phyloP scores from a whole-genome alignment of 2,113 vertebrate species.

The Eublepharis macularius region DNA sequence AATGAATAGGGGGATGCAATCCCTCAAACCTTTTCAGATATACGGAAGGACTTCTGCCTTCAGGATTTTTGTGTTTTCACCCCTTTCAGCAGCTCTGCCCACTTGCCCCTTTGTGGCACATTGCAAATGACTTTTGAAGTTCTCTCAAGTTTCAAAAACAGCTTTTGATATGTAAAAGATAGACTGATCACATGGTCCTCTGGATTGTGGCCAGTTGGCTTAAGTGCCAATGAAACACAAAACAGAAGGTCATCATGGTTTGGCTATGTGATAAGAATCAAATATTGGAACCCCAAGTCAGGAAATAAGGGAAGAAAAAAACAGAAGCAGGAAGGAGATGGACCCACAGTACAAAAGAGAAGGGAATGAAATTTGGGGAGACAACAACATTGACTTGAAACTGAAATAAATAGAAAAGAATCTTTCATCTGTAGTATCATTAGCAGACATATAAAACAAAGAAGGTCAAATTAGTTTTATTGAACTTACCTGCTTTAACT shows the following conservation, averaged over 20 bases:
- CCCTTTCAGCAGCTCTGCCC: neutral
- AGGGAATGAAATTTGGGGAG: neutral
- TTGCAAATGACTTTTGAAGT: neutral
- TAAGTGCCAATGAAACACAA: neutral
- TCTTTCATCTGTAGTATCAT: neutral
- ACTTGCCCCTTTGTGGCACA: neutral
- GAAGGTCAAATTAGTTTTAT: neutral
- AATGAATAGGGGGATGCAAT: neutral
- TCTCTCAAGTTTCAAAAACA: neutral
- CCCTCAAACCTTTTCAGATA: neutral
- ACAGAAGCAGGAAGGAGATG: neutral
- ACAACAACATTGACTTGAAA: neutral
- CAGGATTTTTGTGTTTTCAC: neutral
- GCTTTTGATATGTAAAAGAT: neutral
- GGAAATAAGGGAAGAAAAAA: neutral
- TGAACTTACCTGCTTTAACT: constrained; percentile 61
- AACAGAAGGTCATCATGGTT: neutral
- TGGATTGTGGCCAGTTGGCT: neutral
- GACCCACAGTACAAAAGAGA: neutral
- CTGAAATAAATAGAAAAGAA: neutral
- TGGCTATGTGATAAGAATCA: neutral
- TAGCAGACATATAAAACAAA: neutral
- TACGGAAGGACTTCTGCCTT: neutral
- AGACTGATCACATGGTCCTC: neutral
- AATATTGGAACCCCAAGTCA: neutral